These are phyloP conservation scores for Osmerus eperlanus DNA, from an alignment of 2,113 vertebrate genomes.

Conservation along the genomic window DNA sequence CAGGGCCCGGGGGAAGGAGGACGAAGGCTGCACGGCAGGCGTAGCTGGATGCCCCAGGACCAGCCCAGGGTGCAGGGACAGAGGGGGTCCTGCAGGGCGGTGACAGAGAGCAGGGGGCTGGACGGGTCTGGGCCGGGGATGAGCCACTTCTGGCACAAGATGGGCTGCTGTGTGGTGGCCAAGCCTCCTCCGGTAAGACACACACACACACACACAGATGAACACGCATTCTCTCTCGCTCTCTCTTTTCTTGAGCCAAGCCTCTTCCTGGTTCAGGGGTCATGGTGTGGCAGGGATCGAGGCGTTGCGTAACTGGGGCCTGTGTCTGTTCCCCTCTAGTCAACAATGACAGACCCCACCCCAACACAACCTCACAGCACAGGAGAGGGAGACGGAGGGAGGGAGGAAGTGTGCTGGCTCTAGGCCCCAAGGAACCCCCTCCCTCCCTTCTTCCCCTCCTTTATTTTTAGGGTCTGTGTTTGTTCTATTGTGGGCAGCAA, in stretches of 20 bases:
- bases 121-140: conserved; percentile 63
- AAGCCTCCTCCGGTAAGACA: conserved; percentile 86
- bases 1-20: too few species aligned
- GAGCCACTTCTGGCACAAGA: conserved; percentile 96
- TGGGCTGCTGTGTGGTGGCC: conserved; percentile 90
- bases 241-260: background rate
- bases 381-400: conserved; percentile 9
- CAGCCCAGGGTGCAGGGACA: conserved; percentile 25
- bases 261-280: background rate
- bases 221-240: background rate
- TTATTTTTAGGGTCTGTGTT: conserved; percentile 25
- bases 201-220: background rate
- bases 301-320: background rate
- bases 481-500: conserved; percentile 21
- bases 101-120: conserved; percentile 45
- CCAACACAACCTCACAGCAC: background rate
- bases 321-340: conserved; percentile 1
- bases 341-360: conserved; percentile 3
- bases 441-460: background rate
- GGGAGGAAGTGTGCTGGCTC: conserved; percentile 6
- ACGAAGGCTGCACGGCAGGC: background rate
- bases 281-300: background rate
- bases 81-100: conserved; percentile 56
- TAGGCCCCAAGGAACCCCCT: background rate
- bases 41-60: conserved; percentile 52